Base-by-base conservation (phyloP, 1,140 invertebrate genomes). In the Papilio helenus region DNA sequence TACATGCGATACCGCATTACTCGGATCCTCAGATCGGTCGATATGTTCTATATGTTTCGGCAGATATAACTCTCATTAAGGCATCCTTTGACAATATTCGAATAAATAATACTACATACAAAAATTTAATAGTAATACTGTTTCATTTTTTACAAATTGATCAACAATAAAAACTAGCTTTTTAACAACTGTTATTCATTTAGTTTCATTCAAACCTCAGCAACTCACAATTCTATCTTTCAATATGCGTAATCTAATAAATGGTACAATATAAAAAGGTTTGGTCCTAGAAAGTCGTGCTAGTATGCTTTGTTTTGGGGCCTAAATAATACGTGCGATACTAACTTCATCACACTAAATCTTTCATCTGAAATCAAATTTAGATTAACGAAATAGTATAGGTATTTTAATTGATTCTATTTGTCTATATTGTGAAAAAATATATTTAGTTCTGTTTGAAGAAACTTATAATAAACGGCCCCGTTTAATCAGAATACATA, bases 211-310 rank as follows among this genome's bases (percentile, higher is more conserved):
- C 61, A 68, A 14, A 23, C 20, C 14, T 73, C 44, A 10, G 72
- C 72, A 18, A n/a, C 42, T 72, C 18, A 72, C 72, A 72, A 72
- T 8, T 34, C 39, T 72, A 20, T 72, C 51, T n/a, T 58, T 65
- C 42, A 77, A 77, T 34, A 77, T 76, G 74, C 74, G 42, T 77
- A 65, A 65, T 77, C 55, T 65, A 77, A 65, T 77, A 77, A 42
- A 77, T 65, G 55, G 46, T 61, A 55, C 26, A 76, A 34, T 58
- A 58, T 34, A 77, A 77, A 77, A 77, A 61, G 29, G 76, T 77
- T 77, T 76, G 76, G 76, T 77, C 76, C 76, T 77, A 77, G 51
- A 46, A 44, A 65, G 51, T 77, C 51, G 55, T 44, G n/a, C 76
- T 77, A 23, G 29, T 20, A 44, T 42, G 76, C 76, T 44, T 61